Percentiles rank a stretch among this genome's conserved stretches.
Conservation (phyloP, 2,113 vertebrate genomes). For the Thamnaconus septentrionalis region DNA sequence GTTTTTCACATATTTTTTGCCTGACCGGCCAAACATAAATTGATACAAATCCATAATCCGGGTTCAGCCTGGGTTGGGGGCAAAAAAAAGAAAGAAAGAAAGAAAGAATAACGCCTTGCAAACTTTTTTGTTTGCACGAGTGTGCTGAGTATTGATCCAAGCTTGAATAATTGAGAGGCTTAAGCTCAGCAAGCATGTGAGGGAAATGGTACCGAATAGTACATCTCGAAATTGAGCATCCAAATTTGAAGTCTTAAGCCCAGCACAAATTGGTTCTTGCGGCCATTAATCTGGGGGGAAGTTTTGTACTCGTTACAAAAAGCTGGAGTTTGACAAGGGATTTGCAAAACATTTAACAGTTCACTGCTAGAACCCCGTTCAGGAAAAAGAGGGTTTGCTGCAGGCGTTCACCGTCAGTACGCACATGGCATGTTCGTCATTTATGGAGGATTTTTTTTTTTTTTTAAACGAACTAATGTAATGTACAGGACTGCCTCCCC, state of each 20-base stretch:
- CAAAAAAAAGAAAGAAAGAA: no score
- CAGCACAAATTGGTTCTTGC: conserved; percentile 41
- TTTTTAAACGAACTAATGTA: conserved; percentile 51
- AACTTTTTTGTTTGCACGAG: conserved; percentile 56
- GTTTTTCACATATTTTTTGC: conserved; percentile 64
- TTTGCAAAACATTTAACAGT: not conserved
- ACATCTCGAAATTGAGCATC: conserved; percentile 66
- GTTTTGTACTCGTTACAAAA: not conserved
- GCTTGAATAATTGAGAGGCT: conserved; percentile 78
- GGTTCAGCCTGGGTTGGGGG: conserved; percentile 37
- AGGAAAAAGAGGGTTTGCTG: no score
- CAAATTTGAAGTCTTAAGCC: conserved; percentile 40
- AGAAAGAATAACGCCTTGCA: conserved; percentile 37
- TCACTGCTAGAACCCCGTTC: not conserved
- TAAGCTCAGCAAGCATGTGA: conserved; percentile 68
- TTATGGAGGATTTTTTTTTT: conserved; percentile 35
- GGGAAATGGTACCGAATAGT: conserved; percentile 66
- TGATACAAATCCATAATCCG: conserved; percentile 77
- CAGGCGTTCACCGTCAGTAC: not conserved
- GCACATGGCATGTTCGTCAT: conserved; percentile 23
- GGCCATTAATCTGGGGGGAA: not conserved
- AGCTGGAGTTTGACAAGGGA: not conserved
- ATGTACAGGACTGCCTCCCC: conserved; percentile 15
- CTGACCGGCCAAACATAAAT: conserved; percentile 67
- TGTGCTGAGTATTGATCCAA: conserved; percentile 72